Evolutionary conservation across 2,797 vertebrate species (phyloP), one percentile per base, ranked within the genome.

Genomic region (Antrozous pallidus): DNA sequence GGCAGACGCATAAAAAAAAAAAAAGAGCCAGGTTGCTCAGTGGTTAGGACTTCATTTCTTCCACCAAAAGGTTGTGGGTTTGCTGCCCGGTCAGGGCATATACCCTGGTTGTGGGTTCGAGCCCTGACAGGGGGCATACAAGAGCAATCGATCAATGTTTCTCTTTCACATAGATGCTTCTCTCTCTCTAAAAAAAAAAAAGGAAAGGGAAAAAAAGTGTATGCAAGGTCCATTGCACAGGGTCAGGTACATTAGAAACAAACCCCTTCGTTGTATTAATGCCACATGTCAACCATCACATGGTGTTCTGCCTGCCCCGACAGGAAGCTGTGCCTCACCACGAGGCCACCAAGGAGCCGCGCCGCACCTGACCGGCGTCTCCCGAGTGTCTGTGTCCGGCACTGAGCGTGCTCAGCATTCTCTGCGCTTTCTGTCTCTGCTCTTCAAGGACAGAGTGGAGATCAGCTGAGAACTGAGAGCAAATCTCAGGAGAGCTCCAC

Each of bases 1-100:
- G 85, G 61, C 92, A 95, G 73, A 84, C 80, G 80, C 94, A 95
- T 93, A 95, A 92, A 96, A 95, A 95, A 6, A 58, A 10, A 61
- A 31, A 95, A 26, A 58, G 6, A n/a, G 61, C 61, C 28, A 3
- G 14, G 14, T n/a, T 6, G 31, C 31, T 17, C 26, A 61, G 31
- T 63, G 14, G 61, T 17, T 63, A n/a, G 61, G 17, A 14, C 1
- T 0, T 8, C 31, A n/a, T n/a, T 6, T 28, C 31, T n/a, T n/a
- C 14, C 61, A 31, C 61, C 31, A 63, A n/a, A n/a, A 63, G 61
- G 28, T n/a, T 17, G 28, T 5, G 28, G 31, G 61, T 63, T n/a
- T n/a, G 31, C 31, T 63, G 28, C 61, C 61, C 14, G 31, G 31
- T n/a, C 61, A 63, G 61, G 28, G 61, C 61, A 63, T n/a, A n/a